Evolutionary conservation across 2,888 invertebrate genomes (phyloP).

Genomic region (Cheilosia pagana): DNA sequence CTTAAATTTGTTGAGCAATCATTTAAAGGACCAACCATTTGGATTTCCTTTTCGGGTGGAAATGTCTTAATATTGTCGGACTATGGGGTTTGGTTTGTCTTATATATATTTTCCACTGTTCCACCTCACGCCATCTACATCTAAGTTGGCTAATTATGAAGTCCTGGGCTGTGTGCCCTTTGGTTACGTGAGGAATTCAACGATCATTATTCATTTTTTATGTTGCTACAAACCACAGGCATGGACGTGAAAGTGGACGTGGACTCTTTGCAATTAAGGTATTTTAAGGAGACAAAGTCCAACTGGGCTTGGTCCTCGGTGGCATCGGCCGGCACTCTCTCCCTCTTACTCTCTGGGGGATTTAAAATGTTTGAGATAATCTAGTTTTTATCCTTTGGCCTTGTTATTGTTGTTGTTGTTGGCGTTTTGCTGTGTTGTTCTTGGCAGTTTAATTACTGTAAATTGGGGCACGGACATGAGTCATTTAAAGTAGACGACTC

Average conservation of each 20-base stretch:
- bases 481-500: constrained; percentile 60
- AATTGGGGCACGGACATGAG: constrained; percentile 73
- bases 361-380: constrained; percentile 62
- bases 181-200: constrained; percentile 64
- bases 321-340: background rate
- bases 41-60: constrained; percentile 60
- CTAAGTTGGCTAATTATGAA: constrained; percentile 56
- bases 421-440: constrained; percentile 47
- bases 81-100: constrained; percentile 11
- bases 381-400: constrained; percentile 71
- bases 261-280: constrained; percentile 49
- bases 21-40: constrained; percentile 65
- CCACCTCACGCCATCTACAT: background rate
- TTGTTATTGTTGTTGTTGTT: constrained; percentile 46
- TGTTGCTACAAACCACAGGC: constrained; percentile 54
- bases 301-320: constrained; percentile 22
- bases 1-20: constrained; percentile 72
- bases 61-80: constrained; percentile 42
- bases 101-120: background rate
- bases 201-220: constrained; percentile 72
- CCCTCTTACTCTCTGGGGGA: constrained; percentile 1
- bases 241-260: constrained; percentile 32
- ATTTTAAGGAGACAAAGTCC: constrained; percentile 39
- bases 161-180: constrained; percentile 50
- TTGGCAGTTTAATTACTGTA: constrained; percentile 74